Evolutionary conservation across 2,888 invertebrate genomes (phyloP).

Genomic region (Eupithecia centaureata): DNA sequence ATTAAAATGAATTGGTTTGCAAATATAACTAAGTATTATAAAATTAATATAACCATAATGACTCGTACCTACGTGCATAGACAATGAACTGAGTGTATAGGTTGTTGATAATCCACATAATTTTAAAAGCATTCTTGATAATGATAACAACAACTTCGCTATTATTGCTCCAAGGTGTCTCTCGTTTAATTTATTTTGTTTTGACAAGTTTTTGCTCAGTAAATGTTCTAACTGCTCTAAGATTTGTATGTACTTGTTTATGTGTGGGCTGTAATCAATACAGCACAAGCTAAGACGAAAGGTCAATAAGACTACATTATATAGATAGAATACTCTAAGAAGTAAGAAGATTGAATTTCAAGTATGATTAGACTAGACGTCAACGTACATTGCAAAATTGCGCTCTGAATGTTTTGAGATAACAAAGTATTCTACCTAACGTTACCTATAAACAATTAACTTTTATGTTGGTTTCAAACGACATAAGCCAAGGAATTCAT

Average conservation of each 20-base stretch:
- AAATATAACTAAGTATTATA: not conserved
- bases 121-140: not conserved
- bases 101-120: not conserved
- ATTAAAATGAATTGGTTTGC: not conserved
- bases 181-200: slow-evolving; percentile 4
- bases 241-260: not conserved
- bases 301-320: not conserved
- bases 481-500: slow-evolving; percentile 22
- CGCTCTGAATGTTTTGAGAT: not conserved
- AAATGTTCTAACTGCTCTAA: too few relatives aligned
- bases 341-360: not conserved
- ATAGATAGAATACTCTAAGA: not conserved
- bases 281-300: not conserved
- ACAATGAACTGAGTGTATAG: not conserved
- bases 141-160: not conserved
- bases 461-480: not conserved
- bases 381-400: not conserved
- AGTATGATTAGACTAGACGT: not conserved
- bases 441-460: not conserved
- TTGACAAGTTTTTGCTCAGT: not conserved
- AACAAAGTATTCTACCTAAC: too few relatives aligned
- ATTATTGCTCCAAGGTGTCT: slow-evolving; percentile 2
- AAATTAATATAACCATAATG: not conserved
- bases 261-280: not conserved
- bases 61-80: not conserved